phyloP scores from a whole-genome alignment of 2,888 invertebrate genomes.

The Drosophila mulleri region DNA sequence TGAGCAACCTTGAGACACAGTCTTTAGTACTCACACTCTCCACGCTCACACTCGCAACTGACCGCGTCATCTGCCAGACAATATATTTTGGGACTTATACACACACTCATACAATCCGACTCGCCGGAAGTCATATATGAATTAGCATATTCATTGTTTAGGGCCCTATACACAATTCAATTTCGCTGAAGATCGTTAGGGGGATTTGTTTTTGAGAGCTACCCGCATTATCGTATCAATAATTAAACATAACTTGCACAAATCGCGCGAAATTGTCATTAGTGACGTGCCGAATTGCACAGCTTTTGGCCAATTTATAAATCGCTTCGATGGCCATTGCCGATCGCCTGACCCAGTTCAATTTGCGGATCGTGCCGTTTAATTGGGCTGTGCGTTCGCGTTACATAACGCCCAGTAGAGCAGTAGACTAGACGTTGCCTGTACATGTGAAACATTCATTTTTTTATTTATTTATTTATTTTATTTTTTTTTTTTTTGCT shows the following conservation, averaged over 20 bases:
- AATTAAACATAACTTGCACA: constrained; percentile 62
- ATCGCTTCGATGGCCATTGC: constrained; percentile 40
- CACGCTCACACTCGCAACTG: constrained; percentile 24
- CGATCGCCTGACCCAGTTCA: constrained; percentile 59
- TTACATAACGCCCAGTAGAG: constrained; percentile 31
- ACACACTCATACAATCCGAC: not conserved
- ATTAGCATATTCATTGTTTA: constrained; percentile 53
- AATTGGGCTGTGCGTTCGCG: constrained; percentile 47
- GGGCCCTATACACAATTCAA: constrained; percentile 25
- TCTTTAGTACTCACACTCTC: constrained; percentile 36
- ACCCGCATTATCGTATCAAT: constrained; percentile 36
- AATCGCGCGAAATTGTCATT: constrained; percentile 65
- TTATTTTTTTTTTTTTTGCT: constrained; percentile 19
- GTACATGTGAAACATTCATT: constrained; percentile 23
- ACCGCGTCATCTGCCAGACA: constrained; percentile 55
- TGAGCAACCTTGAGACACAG: constrained; percentile 62
- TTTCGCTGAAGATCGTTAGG: constrained; percentile 37
- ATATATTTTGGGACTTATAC: constrained; percentile 11
- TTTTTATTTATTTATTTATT: constrained; percentile 2
- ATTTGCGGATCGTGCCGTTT: constrained; percentile 57
- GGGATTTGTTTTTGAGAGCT: constrained; percentile 9
- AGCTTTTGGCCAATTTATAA: constrained; percentile 34
- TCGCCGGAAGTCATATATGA: constrained; percentile 68
- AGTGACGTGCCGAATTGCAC: constrained; percentile 61
- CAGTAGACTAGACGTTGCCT: constrained; percentile 9